Base-by-base conservation (phyloP, 2,888 invertebrate genomes). In the Luperina testacea region DNA sequence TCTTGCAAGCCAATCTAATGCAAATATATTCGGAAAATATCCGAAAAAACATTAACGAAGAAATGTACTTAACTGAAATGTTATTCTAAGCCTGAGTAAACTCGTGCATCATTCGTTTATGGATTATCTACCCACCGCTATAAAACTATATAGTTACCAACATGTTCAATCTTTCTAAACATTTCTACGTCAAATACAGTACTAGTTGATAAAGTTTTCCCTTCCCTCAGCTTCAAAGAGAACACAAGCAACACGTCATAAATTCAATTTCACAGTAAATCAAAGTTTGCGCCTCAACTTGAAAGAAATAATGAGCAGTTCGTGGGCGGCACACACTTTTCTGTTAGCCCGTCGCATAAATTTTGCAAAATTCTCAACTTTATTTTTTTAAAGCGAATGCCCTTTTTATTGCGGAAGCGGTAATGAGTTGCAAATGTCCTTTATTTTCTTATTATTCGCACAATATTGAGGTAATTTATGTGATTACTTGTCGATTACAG, bases 221-320 rank as follows among this genome's bases (percentile, higher is more conserved):
- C 42, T 61, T 71, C 42, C 51, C 45, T 67, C 42, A 38, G 38
- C 71, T 70, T 83, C 51, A 76, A 74, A 83, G 72, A 67, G 59
- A 82, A 32, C n/a, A 59, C 61, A 71, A 65, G 69, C 64, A 78
- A 72, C 65, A 67, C 48, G 57, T 61, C 67, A 73, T 65, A 74
- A 74, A 83, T 86, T 80, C 15, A 80, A 76, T 86, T 84, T 81
- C 67, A 78, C 70, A 81, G 80, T 86, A 84, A 87, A 76, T 87
- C 85, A 87, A 84, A 86, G 84, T 84, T 86, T 78, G 82, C 73
- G 82, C 77, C 69, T 72, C 73, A 90, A 94, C 93, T 93, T 93
- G 92, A 89, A 90, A 91, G 91, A 91, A 93, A 92, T 89, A 90
- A 89, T 80, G 84, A 90, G 88, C 91, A 90, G 64, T 27, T 63